Percentiles rank a stretch among this genome's conserved stretches.
Conservation (phyloP, 2,888 invertebrate genomes). For the Agrotis exclamationis region DNA sequence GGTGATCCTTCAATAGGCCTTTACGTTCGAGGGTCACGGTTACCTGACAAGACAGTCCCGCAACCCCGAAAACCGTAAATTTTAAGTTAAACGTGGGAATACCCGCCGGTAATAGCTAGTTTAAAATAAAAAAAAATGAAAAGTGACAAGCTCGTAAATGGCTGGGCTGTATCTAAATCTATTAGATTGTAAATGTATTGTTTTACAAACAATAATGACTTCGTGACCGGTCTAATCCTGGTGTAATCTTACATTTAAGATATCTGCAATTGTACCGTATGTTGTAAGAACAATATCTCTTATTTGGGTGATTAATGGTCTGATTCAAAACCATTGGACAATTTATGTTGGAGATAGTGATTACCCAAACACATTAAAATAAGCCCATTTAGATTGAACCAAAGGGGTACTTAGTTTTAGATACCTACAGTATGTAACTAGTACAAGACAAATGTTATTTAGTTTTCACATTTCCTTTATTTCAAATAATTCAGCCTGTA, state of each 20-base stretch:
- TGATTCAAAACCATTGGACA: neutral
- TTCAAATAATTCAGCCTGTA: neutral
- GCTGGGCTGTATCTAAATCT: constrained; percentile 42
- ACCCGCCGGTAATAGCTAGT: no score
- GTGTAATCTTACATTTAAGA: constrained; percentile 42
- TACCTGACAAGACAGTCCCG: no score
- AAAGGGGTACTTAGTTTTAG: neutral
- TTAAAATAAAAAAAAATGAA: constrained; percentile 41
- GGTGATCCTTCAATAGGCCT: no score
- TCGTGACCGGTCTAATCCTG: constrained; percentile 47
- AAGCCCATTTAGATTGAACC: neutral
- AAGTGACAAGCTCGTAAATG: constrained; percentile 36
- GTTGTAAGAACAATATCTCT: neutral
- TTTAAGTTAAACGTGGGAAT: no score
- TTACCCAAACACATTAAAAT: neutral
- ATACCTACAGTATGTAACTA: neutral
- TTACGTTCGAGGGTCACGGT: no score
- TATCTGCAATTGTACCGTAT: constrained; percentile 27
- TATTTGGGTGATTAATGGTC: constrained; percentile 14
- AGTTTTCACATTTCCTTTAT: neutral
- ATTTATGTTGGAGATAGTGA: neutral
- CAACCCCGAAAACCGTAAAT: no score
- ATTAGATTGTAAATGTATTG: constrained; percentile 56
- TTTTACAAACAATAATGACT: constrained; percentile 49
- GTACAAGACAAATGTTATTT: neutral